These are phyloP conservation scores for Cherax destructor DNA, from an alignment of 1,140 invertebrate species.

Conservation along the genomic window DNA sequence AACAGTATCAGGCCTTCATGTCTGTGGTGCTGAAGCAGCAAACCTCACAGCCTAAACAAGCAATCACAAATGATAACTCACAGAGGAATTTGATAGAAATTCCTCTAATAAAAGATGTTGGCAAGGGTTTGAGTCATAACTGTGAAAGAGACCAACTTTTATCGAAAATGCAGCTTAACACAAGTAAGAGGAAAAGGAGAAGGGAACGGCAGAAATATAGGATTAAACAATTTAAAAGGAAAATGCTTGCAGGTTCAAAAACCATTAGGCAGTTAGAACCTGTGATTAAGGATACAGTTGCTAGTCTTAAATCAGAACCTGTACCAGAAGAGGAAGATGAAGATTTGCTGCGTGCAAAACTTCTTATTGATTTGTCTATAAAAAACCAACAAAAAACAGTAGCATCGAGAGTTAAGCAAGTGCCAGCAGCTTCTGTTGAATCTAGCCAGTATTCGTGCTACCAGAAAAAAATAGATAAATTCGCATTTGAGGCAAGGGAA, in stretches of 20 bases:
- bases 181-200: slow-evolving; percentile 32
- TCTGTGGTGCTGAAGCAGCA: slow-evolving; percentile 41
- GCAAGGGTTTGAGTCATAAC: background rate
- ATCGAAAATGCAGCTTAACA: background rate
- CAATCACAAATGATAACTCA: background rate
- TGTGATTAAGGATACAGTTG: too few relatives aligned
- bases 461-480: background rate
- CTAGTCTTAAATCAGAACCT: background rate
- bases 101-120: slow-evolving; percentile 16
- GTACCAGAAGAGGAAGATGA: slow-evolving; percentile 51
- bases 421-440: background rate
- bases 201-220: slow-evolving; percentile 7
- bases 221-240: background rate
- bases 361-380: slow-evolving; percentile 48
- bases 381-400: slow-evolving; percentile 38
- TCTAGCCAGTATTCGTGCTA: background rate
- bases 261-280: background rate
- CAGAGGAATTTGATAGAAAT: slow-evolving; percentile 45
- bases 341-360: slow-evolving; percentile 48
- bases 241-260: too few relatives aligned
- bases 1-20: slow-evolving; percentile 61
- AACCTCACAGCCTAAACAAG: background rate
- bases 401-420: background rate
- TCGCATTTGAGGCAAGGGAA: background rate
- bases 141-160: background rate